These are phyloP conservation scores for Botia kubotai DNA, from an alignment of 2,797 vertebrate genomes.

Conservation along the genomic window DNA sequence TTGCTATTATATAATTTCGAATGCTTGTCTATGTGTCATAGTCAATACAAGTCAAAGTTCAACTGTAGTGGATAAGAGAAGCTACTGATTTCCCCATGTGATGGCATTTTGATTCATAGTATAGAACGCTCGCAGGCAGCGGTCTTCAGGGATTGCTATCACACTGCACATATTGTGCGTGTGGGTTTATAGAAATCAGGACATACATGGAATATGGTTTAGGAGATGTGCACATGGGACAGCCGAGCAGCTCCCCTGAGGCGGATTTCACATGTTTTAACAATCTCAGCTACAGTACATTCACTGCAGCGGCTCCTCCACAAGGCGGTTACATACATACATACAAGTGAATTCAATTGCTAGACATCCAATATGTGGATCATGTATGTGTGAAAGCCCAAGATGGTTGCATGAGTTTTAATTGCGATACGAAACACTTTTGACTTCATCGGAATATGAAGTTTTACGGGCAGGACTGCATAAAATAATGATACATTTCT, in stretches of 20 bases:
- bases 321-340: too few species aligned
- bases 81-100: background rate
- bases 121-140: background rate
- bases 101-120: constrained; percentile 4
- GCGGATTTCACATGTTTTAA: constrained; percentile 14
- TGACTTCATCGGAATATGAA: background rate
- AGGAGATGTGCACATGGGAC: background rate
- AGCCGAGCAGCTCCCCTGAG: background rate
- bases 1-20: constrained; percentile 1
- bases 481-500: background rate
- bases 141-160: background rate
- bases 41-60: background rate
- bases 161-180: background rate
- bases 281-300: background rate
- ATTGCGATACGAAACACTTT: background rate
- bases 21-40: background rate
- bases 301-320: background rate
- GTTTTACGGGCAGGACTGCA: background rate
- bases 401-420: background rate
- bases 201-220: background rate
- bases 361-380: background rate
- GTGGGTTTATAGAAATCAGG: background rate
- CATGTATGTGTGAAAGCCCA: background rate
- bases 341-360: background rate
- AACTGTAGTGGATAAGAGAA: background rate